Conservation (phyloP, 2,113 vertebrate genomes). For the Microcebus lehilahytsara region DNA sequence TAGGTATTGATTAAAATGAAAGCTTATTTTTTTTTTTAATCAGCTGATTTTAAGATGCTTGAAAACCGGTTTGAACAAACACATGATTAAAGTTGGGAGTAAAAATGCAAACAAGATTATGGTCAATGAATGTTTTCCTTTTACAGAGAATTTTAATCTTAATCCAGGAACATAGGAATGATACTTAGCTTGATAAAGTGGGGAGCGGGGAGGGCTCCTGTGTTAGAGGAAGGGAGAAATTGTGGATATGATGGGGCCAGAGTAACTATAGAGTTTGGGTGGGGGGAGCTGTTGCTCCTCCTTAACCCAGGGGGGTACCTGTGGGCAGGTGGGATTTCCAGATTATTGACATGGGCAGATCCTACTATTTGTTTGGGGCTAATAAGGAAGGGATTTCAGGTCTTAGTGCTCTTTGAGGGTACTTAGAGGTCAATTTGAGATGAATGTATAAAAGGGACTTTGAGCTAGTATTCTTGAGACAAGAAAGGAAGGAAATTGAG, state of each 20-base stretch:
- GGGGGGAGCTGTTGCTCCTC: neutral
- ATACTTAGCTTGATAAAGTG: neutral
- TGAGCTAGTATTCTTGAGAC: neutral
- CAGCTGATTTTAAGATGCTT: too few relatives aligned
- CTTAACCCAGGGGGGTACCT: neutral
- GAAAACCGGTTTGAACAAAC: neutral
- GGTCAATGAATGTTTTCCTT: conserved; percentile 3
- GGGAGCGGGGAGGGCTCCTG: accelerated
- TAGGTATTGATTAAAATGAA: neutral
- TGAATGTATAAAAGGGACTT: neutral
- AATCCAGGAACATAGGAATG: neutral
- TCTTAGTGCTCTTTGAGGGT: neutral
- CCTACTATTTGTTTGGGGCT: neutral
- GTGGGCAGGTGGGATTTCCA: neutral
- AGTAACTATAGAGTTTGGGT: neutral
- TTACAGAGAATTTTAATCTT: neutral
- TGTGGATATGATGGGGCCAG: neutral
- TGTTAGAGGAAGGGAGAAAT: neutral
- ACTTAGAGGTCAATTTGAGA: neutral
- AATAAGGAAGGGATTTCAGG: neutral
- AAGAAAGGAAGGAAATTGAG: neutral
- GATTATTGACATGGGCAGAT: neutral
- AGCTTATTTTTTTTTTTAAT: too few relatives aligned
- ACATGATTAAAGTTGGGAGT: neutral
- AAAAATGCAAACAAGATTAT: neutral